phyloP scores from a whole-genome alignment of 92 coral and sea anemone genomes.

The Siderastrea radians region DNA sequence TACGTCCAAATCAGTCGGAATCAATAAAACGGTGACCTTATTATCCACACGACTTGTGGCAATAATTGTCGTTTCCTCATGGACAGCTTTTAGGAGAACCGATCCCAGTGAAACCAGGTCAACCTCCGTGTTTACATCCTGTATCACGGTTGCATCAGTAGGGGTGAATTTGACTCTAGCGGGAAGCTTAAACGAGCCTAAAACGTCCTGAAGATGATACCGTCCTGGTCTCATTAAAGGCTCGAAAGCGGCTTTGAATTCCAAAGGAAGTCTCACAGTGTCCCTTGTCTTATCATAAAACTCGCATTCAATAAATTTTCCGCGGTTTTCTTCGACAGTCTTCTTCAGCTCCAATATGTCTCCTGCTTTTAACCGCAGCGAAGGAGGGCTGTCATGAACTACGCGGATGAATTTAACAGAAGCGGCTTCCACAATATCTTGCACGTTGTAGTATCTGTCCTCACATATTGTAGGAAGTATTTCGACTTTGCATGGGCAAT shows the following conservation, averaged over 20 bases:
- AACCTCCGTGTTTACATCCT: background rate
- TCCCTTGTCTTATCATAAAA: constrained; percentile 26
- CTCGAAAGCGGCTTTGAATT: constrained; percentile 50
- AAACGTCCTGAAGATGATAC: constrained; percentile 30
- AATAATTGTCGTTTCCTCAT: background rate
- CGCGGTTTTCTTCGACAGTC: constrained; percentile 23
- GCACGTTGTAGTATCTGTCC: constrained; percentile 47
- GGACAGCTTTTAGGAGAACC: constrained; percentile 44
- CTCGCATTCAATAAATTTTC: constrained; percentile 35
- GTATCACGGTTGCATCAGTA: constrained; percentile 1
- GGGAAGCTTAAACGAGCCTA: constrained; percentile 37
- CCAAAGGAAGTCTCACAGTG: constrained; percentile 45
- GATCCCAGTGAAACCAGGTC: constrained; percentile 50
- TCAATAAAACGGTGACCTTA: too few relatives aligned
- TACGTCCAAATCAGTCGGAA: too few relatives aligned
- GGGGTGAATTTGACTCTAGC: constrained; percentile 47
- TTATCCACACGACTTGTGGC: too few relatives aligned
- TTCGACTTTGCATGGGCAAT: constrained; percentile 48
- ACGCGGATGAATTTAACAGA: constrained; percentile 39
- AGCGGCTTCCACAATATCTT: constrained; percentile 39
- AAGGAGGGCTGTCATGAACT: constrained; percentile 58
- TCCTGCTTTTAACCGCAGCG: constrained; percentile 54
- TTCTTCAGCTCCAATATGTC: constrained; percentile 51
- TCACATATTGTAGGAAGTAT: constrained; percentile 6
- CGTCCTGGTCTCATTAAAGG: background rate